A percentile compares a stretch with the other conserved stretches of the same genome.
phyloP scores from a whole-genome alignment of 2,113 vertebrate species.

The Pandion haliaetus region DNA sequence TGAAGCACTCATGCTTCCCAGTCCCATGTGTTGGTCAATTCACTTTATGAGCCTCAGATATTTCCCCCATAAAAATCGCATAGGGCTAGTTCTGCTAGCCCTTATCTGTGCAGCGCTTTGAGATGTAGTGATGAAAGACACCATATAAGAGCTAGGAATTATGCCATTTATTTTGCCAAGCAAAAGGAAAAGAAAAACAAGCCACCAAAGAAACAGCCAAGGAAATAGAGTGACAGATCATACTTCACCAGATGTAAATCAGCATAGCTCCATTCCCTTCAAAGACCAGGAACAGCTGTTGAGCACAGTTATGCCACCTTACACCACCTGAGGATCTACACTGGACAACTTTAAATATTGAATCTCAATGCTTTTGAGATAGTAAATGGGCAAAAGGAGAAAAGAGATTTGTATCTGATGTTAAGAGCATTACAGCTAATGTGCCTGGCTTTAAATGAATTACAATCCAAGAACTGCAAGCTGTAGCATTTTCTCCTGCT shows the following conservation, averaged over 20 bases:
- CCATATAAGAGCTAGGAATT: neutral
- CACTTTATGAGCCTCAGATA: neutral
- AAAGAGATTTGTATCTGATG: conserved; percentile 55
- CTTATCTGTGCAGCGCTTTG: neutral
- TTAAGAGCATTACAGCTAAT: conserved; percentile 22
- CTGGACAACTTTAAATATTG: conserved; percentile 33
- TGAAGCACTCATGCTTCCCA: neutral
- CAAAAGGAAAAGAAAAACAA: conserved; percentile 30
- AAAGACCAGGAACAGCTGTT: conserved; percentile 45
- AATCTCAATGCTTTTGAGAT: conserved; percentile 45
- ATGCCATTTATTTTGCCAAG: conserved; percentile 26
- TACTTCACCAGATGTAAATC: conserved; percentile 29
- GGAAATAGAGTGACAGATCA: conserved; percentile 7
- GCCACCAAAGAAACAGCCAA: neutral
- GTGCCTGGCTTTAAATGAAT: conserved; percentile 64
- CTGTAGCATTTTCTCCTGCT: conserved; percentile 66
- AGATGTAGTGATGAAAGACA: neutral
- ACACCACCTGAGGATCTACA: conserved; percentile 22
- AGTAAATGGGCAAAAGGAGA: conserved; percentile 37
- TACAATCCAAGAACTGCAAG: conserved; percentile 62
- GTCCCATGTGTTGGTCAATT: neutral
- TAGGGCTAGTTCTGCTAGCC: neutral
- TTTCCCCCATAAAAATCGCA: accelerated
- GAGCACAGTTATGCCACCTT: neutral
- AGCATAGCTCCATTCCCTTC: neutral